Evolutionary conservation across 2,797 vertebrate species (phyloP).

Genomic region (Lophius americanus): DNA sequence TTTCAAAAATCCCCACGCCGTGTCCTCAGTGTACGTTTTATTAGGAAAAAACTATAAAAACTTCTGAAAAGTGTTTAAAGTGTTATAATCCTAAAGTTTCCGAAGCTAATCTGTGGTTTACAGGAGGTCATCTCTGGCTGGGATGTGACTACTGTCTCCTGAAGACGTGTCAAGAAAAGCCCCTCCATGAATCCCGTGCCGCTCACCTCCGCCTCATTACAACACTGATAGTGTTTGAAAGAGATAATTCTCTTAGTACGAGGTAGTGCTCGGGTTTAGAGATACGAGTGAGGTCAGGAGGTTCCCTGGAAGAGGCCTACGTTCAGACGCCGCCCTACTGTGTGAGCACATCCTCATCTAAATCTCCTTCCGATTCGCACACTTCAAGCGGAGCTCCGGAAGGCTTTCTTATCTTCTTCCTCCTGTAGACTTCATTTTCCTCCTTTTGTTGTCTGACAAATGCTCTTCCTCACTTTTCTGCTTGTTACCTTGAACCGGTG

Average conservation of each 20-base stretch:
- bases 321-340: not conserved
- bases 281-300: constrained; percentile 17
- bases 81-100: not conserved
- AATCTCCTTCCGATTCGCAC: constrained; percentile 17
- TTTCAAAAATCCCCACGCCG: too few relatives aligned
- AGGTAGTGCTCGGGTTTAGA: constrained; percentile 4
- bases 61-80: too few relatives aligned
- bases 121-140: not conserved
- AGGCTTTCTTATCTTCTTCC: not conserved
- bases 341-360: not conserved
- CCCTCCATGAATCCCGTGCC: constrained; percentile 21
- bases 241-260: constrained; percentile 5
- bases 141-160: constrained; percentile 1
- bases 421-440: not conserved
- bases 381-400: constrained; percentile 13
- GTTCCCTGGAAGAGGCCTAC: constrained; percentile 8
- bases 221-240: not conserved
- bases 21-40: too few relatives aligned
- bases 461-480: not conserved
- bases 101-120: not conserved
- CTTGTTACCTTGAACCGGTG: constrained; percentile 49
- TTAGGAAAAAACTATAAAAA: too few relatives aligned
- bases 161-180: not conserved
- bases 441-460: not conserved
- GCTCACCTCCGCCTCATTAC: constrained; percentile 14